These are phyloP conservation scores for Protophormia terraenovae DNA, from an alignment of 2,888 invertebrate species.

Conservation along the genomic window DNA sequence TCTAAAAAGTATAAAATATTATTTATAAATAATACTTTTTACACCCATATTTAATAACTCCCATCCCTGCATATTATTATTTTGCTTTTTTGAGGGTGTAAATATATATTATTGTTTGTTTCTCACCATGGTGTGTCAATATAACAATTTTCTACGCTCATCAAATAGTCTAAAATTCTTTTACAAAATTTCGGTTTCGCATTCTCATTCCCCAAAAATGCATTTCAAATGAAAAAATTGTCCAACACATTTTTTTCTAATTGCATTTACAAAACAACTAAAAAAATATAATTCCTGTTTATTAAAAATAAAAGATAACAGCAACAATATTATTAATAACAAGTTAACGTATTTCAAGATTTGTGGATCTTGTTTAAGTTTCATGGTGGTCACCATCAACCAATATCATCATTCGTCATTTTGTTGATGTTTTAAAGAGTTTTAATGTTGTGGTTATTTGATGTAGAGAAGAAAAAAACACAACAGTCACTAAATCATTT, in stretches of 20 bases:
- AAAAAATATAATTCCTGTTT: neutral
- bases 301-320: neutral
- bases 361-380: conserved; percentile 3
- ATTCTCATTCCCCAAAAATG: neutral
- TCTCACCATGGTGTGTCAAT: conserved; percentile 72
- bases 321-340: neutral
- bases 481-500: conserved; percentile 64
- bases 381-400: conserved; percentile 50
- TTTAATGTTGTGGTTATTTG: conserved; percentile 52
- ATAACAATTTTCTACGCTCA: conserved; percentile 74
- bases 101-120: conserved; percentile 43
- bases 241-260: neutral
- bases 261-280: neutral
- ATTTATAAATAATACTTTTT: too few relatives aligned
- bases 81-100: neutral
- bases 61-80: neutral
- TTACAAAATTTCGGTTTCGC: neutral
- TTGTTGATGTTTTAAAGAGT: conserved; percentile 31
- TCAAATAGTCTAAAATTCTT: too few relatives aligned
- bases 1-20: too few relatives aligned
- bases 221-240: neutral
- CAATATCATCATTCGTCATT: conserved; percentile 52
- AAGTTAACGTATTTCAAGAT: neutral
- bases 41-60: too few relatives aligned
- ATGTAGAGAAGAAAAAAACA: conserved; percentile 52